Percentiles rank a stretch among this genome's conserved stretches.
Evolutionary conservation across 2,888 invertebrate species (phyloP).

Genomic region (Torymus aiolomorphi): DNA sequence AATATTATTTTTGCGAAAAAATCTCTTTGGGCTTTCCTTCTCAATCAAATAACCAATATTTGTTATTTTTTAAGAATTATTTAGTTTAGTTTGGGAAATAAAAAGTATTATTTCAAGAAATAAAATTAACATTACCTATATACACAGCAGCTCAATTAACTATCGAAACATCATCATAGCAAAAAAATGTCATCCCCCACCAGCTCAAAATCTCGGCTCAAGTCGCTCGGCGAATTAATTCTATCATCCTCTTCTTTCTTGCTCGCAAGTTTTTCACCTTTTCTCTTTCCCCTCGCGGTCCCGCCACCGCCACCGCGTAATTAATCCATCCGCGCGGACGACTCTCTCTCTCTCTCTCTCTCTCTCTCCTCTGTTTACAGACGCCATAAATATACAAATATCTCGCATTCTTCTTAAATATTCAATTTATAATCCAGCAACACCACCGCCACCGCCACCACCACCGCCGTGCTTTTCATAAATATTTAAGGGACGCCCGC

Average conservation of each 20-base stretch:
- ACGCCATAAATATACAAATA: constrained; percentile 51
- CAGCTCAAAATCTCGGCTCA: constrained; percentile 14
- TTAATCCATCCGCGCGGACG: constrained; percentile 45
- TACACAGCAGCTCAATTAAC: no score
- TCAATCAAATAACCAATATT: no score
- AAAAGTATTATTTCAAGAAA: no score
- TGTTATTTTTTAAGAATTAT: no score
- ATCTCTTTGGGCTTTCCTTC: no score
- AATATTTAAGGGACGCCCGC: constrained; percentile 44
- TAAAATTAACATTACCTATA: no score
- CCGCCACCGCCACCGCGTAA: constrained; percentile 11
- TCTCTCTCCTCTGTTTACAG: constrained; percentile 33
- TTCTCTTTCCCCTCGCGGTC: neutral
- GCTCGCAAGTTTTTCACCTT: constrained; percentile 38
- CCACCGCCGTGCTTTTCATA: constrained; percentile 42
- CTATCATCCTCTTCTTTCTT: constrained; percentile 18
- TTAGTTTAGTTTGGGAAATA: no score
- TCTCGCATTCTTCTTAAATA: constrained; percentile 54
- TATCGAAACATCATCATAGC: no score
- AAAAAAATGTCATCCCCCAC: no score
- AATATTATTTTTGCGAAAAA: no score
- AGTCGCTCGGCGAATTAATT: constrained; percentile 47
- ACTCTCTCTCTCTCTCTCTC: neutral
- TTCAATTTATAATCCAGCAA: constrained; percentile 55
- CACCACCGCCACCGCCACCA: constrained; percentile 2